phyloP scores from a whole-genome alignment of 2,797 vertebrate species.

The Otolemur crassicaudatus region DNA sequence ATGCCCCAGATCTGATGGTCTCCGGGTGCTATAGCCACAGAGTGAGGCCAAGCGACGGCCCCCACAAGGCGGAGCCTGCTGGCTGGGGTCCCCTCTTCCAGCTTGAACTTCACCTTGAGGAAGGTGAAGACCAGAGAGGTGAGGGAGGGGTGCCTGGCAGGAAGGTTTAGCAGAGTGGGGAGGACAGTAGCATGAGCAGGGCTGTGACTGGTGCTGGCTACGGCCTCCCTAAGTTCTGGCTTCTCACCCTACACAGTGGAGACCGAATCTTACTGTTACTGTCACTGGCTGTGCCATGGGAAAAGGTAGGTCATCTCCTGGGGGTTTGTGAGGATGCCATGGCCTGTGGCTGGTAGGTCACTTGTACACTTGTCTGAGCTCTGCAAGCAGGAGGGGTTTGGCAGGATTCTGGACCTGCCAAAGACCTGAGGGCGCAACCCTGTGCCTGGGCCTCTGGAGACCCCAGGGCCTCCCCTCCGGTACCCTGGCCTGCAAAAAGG shows the following conservation, averaged over 20 bases:
- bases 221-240: not conserved
- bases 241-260: not conserved
- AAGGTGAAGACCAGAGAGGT: not conserved
- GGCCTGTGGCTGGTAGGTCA: not conserved
- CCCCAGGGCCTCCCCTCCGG: not conserved
- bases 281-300: not conserved
- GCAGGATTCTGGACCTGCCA: too few species aligned
- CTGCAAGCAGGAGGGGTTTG: too few species aligned
- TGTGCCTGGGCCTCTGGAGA: not conserved
- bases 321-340: not conserved
- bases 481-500: not conserved
- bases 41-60: not conserved
- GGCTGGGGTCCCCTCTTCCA: too few species aligned
- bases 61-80: not conserved
- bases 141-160: not conserved
- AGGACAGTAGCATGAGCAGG: not conserved
- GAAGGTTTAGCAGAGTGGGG: not conserved
- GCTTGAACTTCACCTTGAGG: not conserved
- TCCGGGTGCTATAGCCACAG: not conserved
- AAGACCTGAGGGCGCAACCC: not conserved
- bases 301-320: not conserved
- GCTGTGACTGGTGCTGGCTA: not conserved
- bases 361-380: not conserved
- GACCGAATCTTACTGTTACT: not conserved
- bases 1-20: accelerated